Conservation (phyloP, 2,113 vertebrate species). For the Oenanthe oenanthe region DNA sequence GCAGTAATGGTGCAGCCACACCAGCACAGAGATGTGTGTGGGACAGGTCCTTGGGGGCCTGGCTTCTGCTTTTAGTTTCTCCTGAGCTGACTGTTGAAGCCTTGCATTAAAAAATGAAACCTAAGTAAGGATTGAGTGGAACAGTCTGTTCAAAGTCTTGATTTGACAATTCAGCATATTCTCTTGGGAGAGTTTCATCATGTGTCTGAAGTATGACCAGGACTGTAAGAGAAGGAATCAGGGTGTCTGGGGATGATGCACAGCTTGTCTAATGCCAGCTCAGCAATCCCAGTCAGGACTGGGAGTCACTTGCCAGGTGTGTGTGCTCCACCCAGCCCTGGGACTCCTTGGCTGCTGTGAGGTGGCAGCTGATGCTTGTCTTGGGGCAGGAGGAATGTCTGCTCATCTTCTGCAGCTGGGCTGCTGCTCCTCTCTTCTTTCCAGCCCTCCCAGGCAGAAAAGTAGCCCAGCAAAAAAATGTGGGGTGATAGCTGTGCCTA, state of each 20-base stretch:
- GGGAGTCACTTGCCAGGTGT: background rate
- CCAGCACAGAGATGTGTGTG: background rate
- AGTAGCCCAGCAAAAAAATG: background rate
- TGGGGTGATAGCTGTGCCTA: background rate
- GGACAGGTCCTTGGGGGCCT: background rate
- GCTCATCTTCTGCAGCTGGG: background rate
- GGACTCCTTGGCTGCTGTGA: fast-evolving
- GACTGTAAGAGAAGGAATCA: background rate
- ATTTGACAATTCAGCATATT: background rate
- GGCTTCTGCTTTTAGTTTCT: slow-evolving; percentile 15
- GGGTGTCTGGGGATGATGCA: background rate
- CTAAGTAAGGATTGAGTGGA: slow-evolving; percentile 34
- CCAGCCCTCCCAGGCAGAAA: background rate
- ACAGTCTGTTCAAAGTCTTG: background rate
- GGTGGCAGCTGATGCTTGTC: background rate
- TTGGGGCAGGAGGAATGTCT: background rate
- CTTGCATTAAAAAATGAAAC: slow-evolving; percentile 8
- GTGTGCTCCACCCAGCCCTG: background rate
- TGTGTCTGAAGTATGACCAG: background rate
- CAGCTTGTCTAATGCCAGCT: background rate
- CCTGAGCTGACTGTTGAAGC: background rate
- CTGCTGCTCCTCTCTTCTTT: background rate
- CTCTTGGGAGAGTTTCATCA: background rate
- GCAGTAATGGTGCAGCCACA: background rate
- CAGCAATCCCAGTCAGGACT: background rate